Base-by-base conservation (phyloP, 2,113 vertebrate species). In the Cinclus cinclus region DNA sequence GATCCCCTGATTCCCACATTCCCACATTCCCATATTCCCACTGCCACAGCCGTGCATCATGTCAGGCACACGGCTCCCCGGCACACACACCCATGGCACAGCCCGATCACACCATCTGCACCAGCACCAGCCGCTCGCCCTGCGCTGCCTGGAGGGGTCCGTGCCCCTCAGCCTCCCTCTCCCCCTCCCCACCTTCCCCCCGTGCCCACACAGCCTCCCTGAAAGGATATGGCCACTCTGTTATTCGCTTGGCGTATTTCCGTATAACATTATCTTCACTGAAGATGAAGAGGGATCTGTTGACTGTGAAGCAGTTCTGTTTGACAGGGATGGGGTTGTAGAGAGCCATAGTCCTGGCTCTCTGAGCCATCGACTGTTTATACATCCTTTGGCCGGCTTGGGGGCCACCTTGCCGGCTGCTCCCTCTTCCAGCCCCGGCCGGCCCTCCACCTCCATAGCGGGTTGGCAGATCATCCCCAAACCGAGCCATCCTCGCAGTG, bases 141-240 rank as follows among this genome's bases (percentile, higher is more conserved):
- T 52, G 50, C 35, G 46, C 67, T 83, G 85, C 37, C 60, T 7
- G 7, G 15, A 73, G 76, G 10, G 23, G 37, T 69, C 41, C 74
- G 25, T 80, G 65, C 23, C 73, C 83, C 79, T 28, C 49, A 8
- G 18, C 15, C 76, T 79, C 63, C 80, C 30, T 28, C 82, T 65
- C 47, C 71, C 44, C 80, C 68, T 35, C 85, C 83, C 93, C 95
- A 41, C 53, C 90, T 64, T 82, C 80, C 73, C 91, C 87, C 33
- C 33, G 0, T 90, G 65, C 89, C 89, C 95, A 83, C 96, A 76
- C 67, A 56, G 33, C 71, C 87, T 83, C 82, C 76, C 90, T 3
- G 44, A 91, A 98, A 99, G 99, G 99, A 99, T 99, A 99, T 99
- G 99, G 99, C 99, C 99, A 99, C 97, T 99, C 99, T 25, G 99